Evolutionary conservation across 2,888 invertebrate species (phyloP).

Genomic region (Mylabris sibirica): DNA sequence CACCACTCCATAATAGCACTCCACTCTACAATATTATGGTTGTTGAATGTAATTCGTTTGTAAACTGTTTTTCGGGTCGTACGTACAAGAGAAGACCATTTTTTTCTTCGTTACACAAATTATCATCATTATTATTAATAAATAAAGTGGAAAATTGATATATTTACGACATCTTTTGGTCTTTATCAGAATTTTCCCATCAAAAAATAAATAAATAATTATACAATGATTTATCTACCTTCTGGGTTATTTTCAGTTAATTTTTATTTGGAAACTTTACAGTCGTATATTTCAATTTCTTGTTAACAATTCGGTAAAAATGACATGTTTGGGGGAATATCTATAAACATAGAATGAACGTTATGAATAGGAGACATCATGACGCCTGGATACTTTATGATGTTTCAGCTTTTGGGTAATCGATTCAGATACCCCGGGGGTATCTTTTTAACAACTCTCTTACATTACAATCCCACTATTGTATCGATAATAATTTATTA

Average conservation of each 20-base stretch:
- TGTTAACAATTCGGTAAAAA: neutral
- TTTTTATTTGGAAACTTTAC: neutral
- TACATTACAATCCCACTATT: neutral
- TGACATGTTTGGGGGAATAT: neutral
- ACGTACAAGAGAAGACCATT: neutral
- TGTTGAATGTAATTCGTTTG: constrained; percentile 26
- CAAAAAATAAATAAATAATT: neutral
- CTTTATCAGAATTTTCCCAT: neutral
- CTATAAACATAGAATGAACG: neutral
- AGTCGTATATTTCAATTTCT: neutral
- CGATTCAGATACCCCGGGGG: constrained; percentile 1
- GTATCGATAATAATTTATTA: neutral
- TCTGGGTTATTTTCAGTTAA: neutral
- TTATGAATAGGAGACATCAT: neutral
- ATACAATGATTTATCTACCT: neutral
- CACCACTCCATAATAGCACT: neutral
- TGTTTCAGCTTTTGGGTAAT: neutral
- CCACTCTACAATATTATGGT: constrained; percentile 25
- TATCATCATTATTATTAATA: neutral
- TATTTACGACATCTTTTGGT: neutral
- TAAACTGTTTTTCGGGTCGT: constrained; percentile 15
- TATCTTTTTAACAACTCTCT: neutral
- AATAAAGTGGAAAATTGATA: neutral
- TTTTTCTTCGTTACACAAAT: neutral
- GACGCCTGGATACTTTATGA: neutral